Conservation (phyloP, 2,797 vertebrate species). For the Galaxias olidus region DNA sequence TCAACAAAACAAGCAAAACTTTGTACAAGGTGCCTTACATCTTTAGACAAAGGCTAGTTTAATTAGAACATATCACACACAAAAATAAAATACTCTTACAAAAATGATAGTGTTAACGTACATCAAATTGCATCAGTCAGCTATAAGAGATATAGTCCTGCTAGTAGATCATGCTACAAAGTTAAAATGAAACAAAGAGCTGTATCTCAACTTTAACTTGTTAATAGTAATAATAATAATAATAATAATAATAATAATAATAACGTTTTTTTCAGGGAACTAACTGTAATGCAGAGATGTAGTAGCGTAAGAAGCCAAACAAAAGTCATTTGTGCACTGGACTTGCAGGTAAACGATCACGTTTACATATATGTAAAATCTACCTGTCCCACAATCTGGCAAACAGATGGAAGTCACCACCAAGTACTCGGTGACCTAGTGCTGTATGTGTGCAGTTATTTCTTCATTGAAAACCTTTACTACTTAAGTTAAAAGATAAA, state of each 20-base stretch:
- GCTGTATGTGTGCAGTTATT: conserved; percentile 69
- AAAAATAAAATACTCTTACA: conserved; percentile 88
- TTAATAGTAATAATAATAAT: conserved; percentile 45
- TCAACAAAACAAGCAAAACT: conserved; percentile 19
- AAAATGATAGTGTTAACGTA: conserved; percentile 84
- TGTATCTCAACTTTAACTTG: conserved; percentile 54
- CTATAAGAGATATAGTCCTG: conserved; percentile 79
- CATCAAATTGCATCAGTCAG: conserved; percentile 83
- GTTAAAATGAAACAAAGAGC: conserved; percentile 38
- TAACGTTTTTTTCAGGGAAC: conserved; percentile 44
- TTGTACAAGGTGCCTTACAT: conserved; percentile 62
- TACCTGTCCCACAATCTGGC: conserved; percentile 53
- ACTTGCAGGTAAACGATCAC: conserved; percentile 64
- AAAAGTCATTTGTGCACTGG: conserved; percentile 80
- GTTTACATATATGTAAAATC: conserved; percentile 25
- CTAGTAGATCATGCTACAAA: conserved; percentile 77
- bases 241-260: conserved; percentile 49
- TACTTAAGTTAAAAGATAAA: conserved; percentile 81
- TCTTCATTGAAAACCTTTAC: conserved; percentile 51
- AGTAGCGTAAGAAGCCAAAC: conserved; percentile 54
- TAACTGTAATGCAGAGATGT: conserved; percentile 45
- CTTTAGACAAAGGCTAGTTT: conserved; percentile 84
- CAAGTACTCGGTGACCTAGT: conserved; percentile 55
- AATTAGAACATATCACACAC: conserved; percentile 92
- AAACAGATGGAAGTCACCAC: conserved; percentile 46